These are phyloP conservation scores for Oscheius onirici DNA, from an alignment of 2,888 invertebrate genomes.

Conservation along the genomic window DNA sequence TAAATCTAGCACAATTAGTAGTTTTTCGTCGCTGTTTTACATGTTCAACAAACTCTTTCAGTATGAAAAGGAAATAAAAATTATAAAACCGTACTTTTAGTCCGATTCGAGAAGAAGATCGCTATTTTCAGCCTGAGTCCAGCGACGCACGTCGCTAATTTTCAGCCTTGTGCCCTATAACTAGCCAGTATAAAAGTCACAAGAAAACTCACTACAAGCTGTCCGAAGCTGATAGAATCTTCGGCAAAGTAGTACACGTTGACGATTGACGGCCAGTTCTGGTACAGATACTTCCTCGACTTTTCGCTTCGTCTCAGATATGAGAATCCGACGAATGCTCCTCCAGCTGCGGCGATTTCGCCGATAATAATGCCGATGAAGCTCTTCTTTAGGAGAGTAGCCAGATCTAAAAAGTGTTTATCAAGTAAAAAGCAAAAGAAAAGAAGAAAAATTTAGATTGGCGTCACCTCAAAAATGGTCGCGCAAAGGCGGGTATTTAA, in stretches of 20 bases:
- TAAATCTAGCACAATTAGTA: no score
- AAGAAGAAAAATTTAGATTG: neutral
- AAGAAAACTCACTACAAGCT: constrained; percentile 39
- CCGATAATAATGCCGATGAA: constrained; percentile 48
- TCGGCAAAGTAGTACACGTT: constrained; percentile 55
- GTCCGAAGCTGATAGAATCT: constrained; percentile 56
- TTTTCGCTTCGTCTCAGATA: constrained; percentile 43
- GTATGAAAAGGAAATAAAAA: neutral
- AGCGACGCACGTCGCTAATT: constrained; percentile 50
- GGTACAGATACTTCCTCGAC: constrained; percentile 47
- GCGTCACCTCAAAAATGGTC: constrained; percentile 10
- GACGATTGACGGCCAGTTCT: constrained; percentile 45
- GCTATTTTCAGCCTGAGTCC: constrained; percentile 37
- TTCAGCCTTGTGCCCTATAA: constrained; percentile 54
- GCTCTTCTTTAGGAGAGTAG: constrained; percentile 44
- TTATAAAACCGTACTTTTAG: neutral
- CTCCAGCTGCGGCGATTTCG: constrained; percentile 34
- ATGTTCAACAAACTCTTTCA: no score
- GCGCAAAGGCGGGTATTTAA: neutral
- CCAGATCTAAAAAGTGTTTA: constrained; percentile 35
- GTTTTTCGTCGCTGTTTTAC: no score
- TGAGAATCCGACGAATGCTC: constrained; percentile 21
- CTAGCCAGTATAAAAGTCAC: neutral
- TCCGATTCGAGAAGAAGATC: constrained; percentile 47
- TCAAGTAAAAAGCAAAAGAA: neutral